Evolutionary conservation across 2,797 vertebrate species (phyloP), one percentile per base, ranked within the genome.

Genomic region (Rhabdomys pumilio): DNA sequence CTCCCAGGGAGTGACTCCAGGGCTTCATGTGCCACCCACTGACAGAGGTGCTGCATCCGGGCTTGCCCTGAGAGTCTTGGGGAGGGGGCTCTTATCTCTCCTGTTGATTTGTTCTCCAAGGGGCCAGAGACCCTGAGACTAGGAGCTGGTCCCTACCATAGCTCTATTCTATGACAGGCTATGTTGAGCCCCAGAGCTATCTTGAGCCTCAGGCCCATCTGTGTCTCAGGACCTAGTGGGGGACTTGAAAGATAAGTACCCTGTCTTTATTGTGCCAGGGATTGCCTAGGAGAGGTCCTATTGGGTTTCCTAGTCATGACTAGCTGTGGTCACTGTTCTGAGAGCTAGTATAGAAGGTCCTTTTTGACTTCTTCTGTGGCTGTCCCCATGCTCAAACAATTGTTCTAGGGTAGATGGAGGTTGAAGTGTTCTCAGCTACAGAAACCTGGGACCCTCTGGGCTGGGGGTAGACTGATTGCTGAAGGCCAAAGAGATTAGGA

Each of bases 1-100:
- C 98, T 99, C 98, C 97, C 96, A 97, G 96, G 98, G 98, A 98
- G 98, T 98, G 92, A 95, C 95, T 92, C 59, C 9, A 47, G 75
- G 59, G 75, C 44, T 53, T 77, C 2, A 0, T 0, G 67, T 2
- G n/a, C n/a, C 44, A 2, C n/a, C 19, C 0, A 6, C 44, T 1
- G 0, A 34, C 31, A 5, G 57, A 38, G n/a, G 29, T 38, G 1
- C 69, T 0, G 2, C 55, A 34, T 59, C 34, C 17, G 1, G 34
- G 6, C 44, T 73, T 57, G 75, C 2, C 0, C 26, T 1, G 11
- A 50, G 57, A 47, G 6, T 7, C 90, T 12, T 0, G 3, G 6
- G 24, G 15, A 47, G 13, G 41, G n/a, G 29, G 2, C 7, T n/a
- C 77, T 87, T 69, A 63, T 1, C 0, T 0, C 77, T 44, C 85